Percentiles rank a stretch among this genome's conserved stretches.
Evolutionary conservation across 1,140 invertebrate genomes (phyloP).

Genomic region (Eufriesea mexicana): DNA sequence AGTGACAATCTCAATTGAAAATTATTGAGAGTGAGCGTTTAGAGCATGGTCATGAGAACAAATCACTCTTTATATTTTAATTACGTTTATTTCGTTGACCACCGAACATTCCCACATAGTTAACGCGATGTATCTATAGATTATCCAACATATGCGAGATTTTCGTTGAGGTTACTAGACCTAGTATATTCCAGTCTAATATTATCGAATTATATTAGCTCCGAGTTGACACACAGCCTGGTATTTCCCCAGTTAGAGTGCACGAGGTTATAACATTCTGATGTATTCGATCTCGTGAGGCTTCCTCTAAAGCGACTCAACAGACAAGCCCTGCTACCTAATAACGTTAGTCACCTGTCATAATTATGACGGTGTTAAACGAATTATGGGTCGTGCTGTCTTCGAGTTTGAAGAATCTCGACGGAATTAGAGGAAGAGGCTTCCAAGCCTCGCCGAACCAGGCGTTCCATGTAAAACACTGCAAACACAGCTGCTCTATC

Average conservation of each 20-base stretch:
- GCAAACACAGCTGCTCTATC: too few species aligned
- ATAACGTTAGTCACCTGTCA: conserved; percentile 26
- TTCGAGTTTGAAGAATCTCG: neutral
- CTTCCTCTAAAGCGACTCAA: neutral
- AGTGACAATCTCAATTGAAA: too few species aligned
- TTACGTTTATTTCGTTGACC: too few species aligned
- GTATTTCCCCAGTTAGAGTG: neutral
- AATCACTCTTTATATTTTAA: too few species aligned
- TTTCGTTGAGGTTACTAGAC: too few species aligned
- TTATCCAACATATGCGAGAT: too few species aligned
- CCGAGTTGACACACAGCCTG: neutral
- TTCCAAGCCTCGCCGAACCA: neutral
- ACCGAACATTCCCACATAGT: too few species aligned
- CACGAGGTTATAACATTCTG: neutral
- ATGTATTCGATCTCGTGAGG: conserved; percentile 15
- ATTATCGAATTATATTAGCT: neutral
- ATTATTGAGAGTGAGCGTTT: too few species aligned
- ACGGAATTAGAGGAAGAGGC: neutral
- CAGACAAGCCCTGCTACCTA: conserved; percentile 3
- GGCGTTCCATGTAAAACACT: too few species aligned
- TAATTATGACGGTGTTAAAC: conserved; percentile 24
- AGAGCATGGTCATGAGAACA: too few species aligned
- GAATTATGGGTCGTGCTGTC: neutral
- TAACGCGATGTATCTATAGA: too few species aligned
- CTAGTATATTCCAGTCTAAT: too few species aligned